A percentile compares a stretch with the other conserved stretches of the same genome.
These are phyloP conservation scores for Dromiciops gliroides DNA, from an alignment of 2,113 vertebrate genomes.

Conservation along the genomic window DNA sequence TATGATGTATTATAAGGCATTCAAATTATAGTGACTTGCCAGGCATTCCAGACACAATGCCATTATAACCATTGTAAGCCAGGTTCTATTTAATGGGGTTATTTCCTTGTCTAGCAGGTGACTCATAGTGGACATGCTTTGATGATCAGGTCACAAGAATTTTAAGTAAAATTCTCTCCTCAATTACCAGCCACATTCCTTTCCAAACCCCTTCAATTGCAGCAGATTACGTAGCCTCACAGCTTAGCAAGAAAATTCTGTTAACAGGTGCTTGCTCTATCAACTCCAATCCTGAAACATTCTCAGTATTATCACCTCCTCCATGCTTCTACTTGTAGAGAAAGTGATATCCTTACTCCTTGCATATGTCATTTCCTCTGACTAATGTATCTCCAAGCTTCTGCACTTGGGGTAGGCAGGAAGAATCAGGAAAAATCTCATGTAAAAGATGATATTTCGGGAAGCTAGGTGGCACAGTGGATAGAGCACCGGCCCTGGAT, in stretches of 20 bases:
- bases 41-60: neutral
- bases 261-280: neutral
- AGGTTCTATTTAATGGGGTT: neutral
- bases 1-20: neutral
- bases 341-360: neutral
- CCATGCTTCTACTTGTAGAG: neutral
- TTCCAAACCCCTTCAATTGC: neutral
- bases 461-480: too few species aligned
- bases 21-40: neutral
- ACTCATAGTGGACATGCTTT: neutral
- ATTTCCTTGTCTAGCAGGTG: neutral
- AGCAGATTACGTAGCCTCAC: neutral
- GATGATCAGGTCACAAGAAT: neutral
- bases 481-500: too few species aligned
- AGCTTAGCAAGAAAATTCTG: neutral
- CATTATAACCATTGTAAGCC: neutral
- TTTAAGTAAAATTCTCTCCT: neutral
- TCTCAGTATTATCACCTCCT: neutral
- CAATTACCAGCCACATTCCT: neutral
- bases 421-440: neutral
- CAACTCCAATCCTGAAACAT: neutral
- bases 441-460: neutral
- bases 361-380: neutral
- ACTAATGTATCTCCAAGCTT: neutral
- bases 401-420: neutral